These are phyloP conservation scores for Lathronympha strigana DNA, from an alignment of 2,888 invertebrate species.

Conservation along the genomic window DNA sequence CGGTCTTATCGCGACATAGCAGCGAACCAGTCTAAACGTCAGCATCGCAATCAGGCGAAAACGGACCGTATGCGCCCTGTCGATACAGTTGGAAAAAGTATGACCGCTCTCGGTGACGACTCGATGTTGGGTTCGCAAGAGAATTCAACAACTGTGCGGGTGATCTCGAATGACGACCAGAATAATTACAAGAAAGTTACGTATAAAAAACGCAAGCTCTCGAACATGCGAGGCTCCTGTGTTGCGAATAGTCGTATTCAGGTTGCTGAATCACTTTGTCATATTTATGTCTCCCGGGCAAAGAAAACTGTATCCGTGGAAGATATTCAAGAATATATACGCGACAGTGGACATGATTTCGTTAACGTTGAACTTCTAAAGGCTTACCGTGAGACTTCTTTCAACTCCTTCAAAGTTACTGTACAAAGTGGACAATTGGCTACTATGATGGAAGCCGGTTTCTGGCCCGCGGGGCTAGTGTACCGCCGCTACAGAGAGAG, in stretches of 20 bases:
- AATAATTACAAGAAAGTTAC: not conserved
- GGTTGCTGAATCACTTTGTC: not conserved
- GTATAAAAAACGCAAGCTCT: not conserved
- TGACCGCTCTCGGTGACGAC: not conserved
- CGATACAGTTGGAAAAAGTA: not conserved
- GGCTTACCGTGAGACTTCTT: not conserved
- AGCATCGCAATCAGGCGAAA: not conserved
- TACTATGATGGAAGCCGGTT: not conserved
- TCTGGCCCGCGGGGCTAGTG: not conserved
- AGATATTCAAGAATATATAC: not conserved
- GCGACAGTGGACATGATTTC: not conserved
- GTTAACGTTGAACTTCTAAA: not conserved
- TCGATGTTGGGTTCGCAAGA: not conserved
- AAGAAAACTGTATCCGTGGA: slow-evolving; percentile 1
- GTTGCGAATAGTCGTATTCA: not conserved
- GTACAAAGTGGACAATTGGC: not conserved
- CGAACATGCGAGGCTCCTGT: not conserved
- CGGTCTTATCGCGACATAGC: slow-evolving; percentile 4
- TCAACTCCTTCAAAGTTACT: not conserved
- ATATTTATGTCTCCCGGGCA: not conserved
- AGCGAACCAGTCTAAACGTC: not conserved
- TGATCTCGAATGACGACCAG: not conserved
- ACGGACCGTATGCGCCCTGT: not conserved
- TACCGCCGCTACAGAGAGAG: not conserved
- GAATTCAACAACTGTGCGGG: too few relatives aligned